Conservation (phyloP, 2,797 vertebrate species). For the Falco columbarius region DNA sequence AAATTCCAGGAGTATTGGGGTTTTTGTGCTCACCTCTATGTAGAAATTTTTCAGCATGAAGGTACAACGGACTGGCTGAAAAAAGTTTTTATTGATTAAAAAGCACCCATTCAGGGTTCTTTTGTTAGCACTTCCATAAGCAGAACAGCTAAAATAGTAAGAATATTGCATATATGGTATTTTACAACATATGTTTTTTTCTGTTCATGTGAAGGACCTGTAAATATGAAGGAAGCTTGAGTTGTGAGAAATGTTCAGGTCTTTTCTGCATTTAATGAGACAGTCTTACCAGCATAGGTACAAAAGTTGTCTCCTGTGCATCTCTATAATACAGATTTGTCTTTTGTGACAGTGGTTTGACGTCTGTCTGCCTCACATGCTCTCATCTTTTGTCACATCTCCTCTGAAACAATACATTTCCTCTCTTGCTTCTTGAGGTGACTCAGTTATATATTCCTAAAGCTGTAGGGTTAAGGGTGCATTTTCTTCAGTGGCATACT, state of each 20-base stretch:
- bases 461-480: background rate
- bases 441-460: background rate
- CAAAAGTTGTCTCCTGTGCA: background rate
- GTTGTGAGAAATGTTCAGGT: background rate
- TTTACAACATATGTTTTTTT: background rate
- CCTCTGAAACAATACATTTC: background rate
- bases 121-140: background rate
- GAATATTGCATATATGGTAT: background rate
- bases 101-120: constrained; percentile 3
- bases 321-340: background rate
- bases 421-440: background rate
- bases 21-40: background rate
- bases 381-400: background rate
- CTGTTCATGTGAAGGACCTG: background rate
- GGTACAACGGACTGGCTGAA: background rate
- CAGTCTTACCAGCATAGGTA: background rate
- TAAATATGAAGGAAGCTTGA: background rate
- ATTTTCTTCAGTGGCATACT: background rate
- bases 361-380: background rate
- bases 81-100: constrained; percentile 15
- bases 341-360: background rate
- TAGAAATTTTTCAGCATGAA: background rate
- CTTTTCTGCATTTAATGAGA: background rate
- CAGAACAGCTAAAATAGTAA: background rate
- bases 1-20: background rate